Conservation (phyloP, 2,797 vertebrate species). For the Acipenser transmontanus region DNA sequence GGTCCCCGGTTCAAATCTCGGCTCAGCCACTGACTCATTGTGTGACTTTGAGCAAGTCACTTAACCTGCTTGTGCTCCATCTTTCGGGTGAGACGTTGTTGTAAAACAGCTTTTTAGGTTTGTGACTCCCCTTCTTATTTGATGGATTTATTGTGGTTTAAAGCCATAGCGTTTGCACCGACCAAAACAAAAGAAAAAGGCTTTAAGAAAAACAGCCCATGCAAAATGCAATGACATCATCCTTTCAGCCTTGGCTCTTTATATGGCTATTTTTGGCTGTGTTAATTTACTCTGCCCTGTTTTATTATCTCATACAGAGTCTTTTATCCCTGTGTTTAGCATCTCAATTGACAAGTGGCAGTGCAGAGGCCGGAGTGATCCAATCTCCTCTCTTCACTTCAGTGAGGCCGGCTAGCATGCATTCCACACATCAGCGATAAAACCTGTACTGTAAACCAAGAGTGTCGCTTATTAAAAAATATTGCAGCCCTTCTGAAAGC, state of each 20-base stretch:
- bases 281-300: constrained; percentile 56
- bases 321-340: constrained; percentile 40
- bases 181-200: neutral
- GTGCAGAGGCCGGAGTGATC: neutral
- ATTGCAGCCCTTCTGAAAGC: too few species aligned
- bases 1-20: too few species aligned
- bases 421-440: constrained; percentile 2
- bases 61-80: neutral
- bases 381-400: constrained; percentile 10
- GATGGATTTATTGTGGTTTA: constrained; percentile 36
- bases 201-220: constrained; percentile 38
- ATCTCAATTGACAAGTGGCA: constrained; percentile 28
- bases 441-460: constrained; percentile 1
- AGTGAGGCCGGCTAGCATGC: neutral
- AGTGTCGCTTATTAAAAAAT: neutral
- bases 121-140: constrained; percentile 29
- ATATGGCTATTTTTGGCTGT: constrained; percentile 48
- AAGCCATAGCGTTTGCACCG: constrained; percentile 9
- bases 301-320: constrained; percentile 51
- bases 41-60: too few species aligned
- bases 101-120: constrained; percentile 5
- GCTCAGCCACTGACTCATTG: too few species aligned
- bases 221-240: constrained; percentile 57
- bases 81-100: neutral
- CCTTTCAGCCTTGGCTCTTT: constrained; percentile 37